Conservation (phyloP, 2,797 vertebrate genomes). For the Mormyrops attenuatus region DNA sequence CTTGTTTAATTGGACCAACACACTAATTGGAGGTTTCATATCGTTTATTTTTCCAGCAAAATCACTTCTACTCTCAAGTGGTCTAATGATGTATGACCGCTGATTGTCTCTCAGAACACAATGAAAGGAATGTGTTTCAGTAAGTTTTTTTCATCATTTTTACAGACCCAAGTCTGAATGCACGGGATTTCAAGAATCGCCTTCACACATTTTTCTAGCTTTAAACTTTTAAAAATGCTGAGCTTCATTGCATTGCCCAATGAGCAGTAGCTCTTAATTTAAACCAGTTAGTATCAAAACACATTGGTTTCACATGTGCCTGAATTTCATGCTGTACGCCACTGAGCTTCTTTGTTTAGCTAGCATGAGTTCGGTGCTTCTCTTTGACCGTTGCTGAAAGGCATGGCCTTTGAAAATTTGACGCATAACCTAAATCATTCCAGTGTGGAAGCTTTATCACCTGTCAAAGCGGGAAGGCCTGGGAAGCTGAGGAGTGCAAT, state of each 20-base stretch:
- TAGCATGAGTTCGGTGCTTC: not conserved
- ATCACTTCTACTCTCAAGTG: not conserved
- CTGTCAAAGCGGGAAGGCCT: not conserved
- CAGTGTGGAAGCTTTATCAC: not conserved
- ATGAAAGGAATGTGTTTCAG: not conserved
- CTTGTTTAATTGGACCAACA: not conserved
- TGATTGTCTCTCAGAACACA: not conserved
- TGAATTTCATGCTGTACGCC: not conserved
- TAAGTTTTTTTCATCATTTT: not conserved
- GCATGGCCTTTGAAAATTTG: not conserved
- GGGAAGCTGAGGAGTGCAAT: no score
- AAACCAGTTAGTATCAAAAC: not conserved
- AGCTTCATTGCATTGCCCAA: not conserved
- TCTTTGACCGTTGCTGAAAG: not conserved
- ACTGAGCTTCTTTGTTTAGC: not conserved
- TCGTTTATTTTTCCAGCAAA: slow-evolving; percentile 7
- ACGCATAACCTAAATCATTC: not conserved
- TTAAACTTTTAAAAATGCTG: not conserved
- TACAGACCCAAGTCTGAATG: not conserved
- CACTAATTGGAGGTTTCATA: slow-evolving; percentile 9
- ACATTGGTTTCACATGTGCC: not conserved
- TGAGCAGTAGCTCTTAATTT: not conserved
- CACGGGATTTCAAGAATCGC: not conserved
- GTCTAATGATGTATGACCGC: not conserved
- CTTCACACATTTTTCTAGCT: not conserved